Conservation (phyloP, 2,113 vertebrate genomes). For the Tragelaphus scriptus region DNA sequence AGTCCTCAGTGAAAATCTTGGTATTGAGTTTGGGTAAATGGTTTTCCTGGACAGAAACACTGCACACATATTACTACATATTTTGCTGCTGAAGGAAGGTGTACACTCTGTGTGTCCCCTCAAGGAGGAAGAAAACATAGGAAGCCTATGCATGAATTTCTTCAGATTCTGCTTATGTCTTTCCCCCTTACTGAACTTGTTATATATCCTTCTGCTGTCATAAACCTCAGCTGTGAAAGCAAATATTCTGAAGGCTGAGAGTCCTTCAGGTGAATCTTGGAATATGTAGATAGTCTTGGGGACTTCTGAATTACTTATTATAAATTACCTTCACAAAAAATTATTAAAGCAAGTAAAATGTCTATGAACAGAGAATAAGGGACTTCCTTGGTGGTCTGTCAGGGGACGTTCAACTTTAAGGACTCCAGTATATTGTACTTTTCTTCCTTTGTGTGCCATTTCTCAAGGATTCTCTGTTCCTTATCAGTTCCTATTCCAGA, state of each 20-base stretch:
- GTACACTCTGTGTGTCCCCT: background rate
- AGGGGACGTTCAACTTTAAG: background rate
- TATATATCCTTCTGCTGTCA: background rate
- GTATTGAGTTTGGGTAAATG: background rate
- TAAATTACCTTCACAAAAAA: background rate
- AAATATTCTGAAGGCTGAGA: background rate
- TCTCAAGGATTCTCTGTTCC: background rate
- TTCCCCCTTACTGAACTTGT: background rate
- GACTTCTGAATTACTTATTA: background rate
- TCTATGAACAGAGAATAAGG: background rate
- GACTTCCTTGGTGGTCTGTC: background rate
- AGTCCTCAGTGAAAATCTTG: background rate
- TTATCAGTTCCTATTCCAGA: background rate
- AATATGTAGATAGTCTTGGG: background rate
- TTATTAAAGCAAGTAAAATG: background rate
- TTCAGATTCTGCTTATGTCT: background rate
- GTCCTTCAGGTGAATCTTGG: background rate
- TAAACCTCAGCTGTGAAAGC: background rate
- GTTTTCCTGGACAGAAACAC: background rate
- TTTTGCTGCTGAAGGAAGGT: background rate
- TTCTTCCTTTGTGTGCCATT: background rate
- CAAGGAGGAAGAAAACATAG: background rate
- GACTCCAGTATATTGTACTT: background rate
- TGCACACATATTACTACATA: accelerated
- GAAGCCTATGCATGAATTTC: background rate